A percentile compares a stretch with the other conserved stretches of the same genome.
phyloP scores from a whole-genome alignment of 2,113 vertebrate genomes.

The Glaucidium brasilianum region DNA sequence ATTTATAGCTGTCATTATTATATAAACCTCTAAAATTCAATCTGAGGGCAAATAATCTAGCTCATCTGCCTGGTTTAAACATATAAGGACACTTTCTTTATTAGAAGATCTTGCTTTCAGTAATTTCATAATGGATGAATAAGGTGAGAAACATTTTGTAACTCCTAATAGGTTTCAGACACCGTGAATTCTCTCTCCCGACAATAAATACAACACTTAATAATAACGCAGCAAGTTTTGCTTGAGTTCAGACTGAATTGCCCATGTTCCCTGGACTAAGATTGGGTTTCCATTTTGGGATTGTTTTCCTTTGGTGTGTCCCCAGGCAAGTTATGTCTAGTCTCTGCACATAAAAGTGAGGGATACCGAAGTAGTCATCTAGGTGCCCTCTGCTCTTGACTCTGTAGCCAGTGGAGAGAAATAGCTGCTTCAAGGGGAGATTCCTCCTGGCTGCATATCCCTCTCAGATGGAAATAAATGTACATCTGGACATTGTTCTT shows the following conservation, averaged over 20 bases:
- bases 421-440: accelerated
- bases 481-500: accelerated
- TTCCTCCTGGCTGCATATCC: background rate
- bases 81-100: constrained; percentile 21
- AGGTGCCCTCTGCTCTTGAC: background rate
- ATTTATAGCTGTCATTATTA: constrained; percentile 50
- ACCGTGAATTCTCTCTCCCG: background rate
- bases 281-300: background rate
- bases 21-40: constrained; percentile 60
- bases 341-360: background rate
- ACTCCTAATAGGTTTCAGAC: background rate
- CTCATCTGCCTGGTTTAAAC: constrained; percentile 35
- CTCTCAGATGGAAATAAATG: background rate
- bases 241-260: background rate
- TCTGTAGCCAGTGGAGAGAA: background rate
- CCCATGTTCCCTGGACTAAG: background rate
- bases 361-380: background rate
- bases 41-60: constrained; percentile 54
- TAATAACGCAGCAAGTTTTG: background rate
- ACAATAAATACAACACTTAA: background rate
- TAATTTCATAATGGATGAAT: constrained; percentile 23
- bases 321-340: background rate
- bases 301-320: background rate
- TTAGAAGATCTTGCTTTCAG: constrained; percentile 37
- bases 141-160: background rate